Conservation (phyloP, 2,113 vertebrate species). For the Mobula hypostoma region DNA sequence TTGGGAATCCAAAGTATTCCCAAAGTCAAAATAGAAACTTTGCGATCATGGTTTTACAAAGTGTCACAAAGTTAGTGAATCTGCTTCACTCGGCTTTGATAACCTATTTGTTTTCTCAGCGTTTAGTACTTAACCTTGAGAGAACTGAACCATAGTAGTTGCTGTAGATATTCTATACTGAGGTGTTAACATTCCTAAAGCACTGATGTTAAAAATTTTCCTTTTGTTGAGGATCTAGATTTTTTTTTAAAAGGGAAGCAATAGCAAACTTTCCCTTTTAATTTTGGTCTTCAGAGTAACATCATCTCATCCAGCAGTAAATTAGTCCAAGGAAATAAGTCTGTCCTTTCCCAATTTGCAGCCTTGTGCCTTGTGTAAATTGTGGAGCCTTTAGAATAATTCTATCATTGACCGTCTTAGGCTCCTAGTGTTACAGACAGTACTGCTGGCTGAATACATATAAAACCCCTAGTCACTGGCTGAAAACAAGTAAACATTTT, state of each 20-base stretch:
- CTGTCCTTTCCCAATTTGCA: background rate
- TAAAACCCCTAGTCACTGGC: background rate
- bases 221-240: background rate
- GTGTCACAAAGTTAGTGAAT: background rate
- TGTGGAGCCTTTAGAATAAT: background rate
- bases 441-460: background rate
- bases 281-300: background rate
- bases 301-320: background rate
- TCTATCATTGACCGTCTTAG: background rate
- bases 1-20: background rate
- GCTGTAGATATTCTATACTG: background rate
- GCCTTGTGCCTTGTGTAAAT: background rate
- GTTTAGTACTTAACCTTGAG: background rate
- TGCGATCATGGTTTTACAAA: background rate
- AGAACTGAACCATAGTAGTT: background rate
- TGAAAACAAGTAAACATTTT: background rate
- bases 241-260: background rate
- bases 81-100: background rate
- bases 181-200: slow-evolving; percentile 9
- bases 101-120: background rate
- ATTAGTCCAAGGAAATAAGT: background rate
- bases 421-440: no score
- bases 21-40: background rate
- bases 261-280: background rate
- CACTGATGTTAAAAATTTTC: background rate